Percentiles rank a stretch among this genome's conserved stretches.
phyloP scores from a whole-genome alignment of 2,888 invertebrate genomes.

The Isotomurus palustris region DNA sequence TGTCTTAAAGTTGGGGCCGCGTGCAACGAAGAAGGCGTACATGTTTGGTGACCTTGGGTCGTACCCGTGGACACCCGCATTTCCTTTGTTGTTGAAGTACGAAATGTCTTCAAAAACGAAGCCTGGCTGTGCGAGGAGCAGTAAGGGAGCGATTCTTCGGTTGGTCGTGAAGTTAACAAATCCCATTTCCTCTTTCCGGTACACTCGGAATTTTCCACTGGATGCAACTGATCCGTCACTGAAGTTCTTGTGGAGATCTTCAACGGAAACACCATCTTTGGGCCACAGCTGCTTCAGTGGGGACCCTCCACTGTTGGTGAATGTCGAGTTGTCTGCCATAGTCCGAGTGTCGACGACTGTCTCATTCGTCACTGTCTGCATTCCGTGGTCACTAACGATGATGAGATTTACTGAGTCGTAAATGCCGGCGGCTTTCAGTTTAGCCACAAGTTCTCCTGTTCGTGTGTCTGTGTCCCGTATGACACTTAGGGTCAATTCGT shows the following conservation, averaged over 20 bases:
- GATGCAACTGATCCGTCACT: slow-evolving; percentile 49
- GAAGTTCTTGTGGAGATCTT: slow-evolving; percentile 54
- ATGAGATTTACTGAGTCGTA: slow-evolving; percentile 60
- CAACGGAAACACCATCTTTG: slow-evolving; percentile 53
- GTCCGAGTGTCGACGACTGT: slow-evolving; percentile 58
- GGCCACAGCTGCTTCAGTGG: slow-evolving; percentile 62
- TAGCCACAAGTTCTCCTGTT: slow-evolving; percentile 55
- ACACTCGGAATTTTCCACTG: slow-evolving; percentile 55
- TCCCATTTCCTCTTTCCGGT: slow-evolving; percentile 58
- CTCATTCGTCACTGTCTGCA: slow-evolving; percentile 56
- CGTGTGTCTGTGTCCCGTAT: slow-evolving; percentile 49
- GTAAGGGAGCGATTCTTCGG: slow-evolving; percentile 59
- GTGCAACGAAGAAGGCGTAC: slow-evolving; percentile 67
- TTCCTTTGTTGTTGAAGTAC: slow-evolving; percentile 53
- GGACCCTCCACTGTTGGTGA: slow-evolving; percentile 54
- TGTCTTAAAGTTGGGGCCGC: slow-evolving; percentile 60
- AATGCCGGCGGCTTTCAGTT: slow-evolving; percentile 55
- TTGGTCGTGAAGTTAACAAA: slow-evolving; percentile 61
- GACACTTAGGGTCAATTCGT: slow-evolving; percentile 48
- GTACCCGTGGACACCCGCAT: slow-evolving; percentile 64
- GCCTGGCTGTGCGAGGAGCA: slow-evolving; percentile 60
- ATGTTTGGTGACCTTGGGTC: slow-evolving; percentile 58
- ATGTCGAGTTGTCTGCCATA: slow-evolving; percentile 54
- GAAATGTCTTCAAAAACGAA: slow-evolving; percentile 57
- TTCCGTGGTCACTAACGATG: slow-evolving; percentile 70